These are phyloP conservation scores for Chascanopsetta lugubris DNA, from an alignment of 2,113 vertebrate genomes.

Conservation along the genomic window DNA sequence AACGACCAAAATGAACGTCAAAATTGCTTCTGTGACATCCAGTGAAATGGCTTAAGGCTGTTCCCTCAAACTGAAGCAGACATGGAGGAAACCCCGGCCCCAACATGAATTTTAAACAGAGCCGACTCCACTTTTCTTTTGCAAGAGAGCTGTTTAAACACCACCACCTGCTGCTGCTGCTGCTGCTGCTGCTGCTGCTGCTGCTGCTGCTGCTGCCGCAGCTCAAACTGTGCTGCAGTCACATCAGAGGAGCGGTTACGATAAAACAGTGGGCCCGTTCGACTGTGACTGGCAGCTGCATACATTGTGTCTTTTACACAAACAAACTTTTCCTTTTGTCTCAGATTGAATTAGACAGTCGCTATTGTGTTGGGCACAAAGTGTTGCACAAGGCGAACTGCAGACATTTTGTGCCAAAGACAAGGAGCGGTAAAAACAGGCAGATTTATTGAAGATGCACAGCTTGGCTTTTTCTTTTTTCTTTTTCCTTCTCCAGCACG, in stretches of 20 bases:
- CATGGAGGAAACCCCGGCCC: not conserved
- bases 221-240: not conserved
- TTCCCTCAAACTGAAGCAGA: conserved; percentile 15
- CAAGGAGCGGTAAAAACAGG: conserved; percentile 18
- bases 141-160: not conserved
- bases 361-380: conserved; percentile 21
- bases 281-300: conserved; percentile 29
- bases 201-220: not conserved
- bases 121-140: not conserved
- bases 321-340: conserved; percentile 10
- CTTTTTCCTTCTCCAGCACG: too few relatives aligned
- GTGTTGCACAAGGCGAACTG: conserved; percentile 2
- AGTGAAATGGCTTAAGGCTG: not conserved
- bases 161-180: too few relatives aligned
- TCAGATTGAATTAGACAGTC: conserved; percentile 2
- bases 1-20: too few relatives aligned
- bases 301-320: conserved; percentile 24
- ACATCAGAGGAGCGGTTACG: conserved; percentile 1
- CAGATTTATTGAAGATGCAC: conserved; percentile 36
- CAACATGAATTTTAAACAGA: too few relatives aligned
- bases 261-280: conserved; percentile 9
- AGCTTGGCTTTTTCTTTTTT: conserved; percentile 29
- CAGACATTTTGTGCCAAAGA: conserved; percentile 23
- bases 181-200: not conserved
- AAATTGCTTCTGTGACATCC: not conserved